These are phyloP conservation scores for Nephrotoma flavescens DNA, from an alignment of 2,888 invertebrate genomes.

Conservation along the genomic window DNA sequence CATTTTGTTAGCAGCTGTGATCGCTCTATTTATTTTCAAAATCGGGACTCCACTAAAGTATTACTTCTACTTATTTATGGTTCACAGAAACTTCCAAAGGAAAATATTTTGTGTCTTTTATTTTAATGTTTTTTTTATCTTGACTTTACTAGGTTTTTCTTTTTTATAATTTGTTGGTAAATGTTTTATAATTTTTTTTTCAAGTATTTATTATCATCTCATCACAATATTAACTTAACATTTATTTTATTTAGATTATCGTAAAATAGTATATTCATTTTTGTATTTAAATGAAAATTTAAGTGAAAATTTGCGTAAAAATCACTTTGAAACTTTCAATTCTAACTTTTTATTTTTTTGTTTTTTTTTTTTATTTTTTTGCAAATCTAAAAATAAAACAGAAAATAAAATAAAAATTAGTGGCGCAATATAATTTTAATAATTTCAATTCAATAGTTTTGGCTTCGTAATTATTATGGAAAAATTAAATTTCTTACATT, in stretches of 20 bases:
- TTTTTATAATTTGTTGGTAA: not conserved
- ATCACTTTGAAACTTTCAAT: conserved; percentile 1
- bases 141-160: not conserved
- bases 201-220: not conserved
- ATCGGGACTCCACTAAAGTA: not conserved
- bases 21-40: not conserved
- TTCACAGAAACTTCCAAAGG: not conserved
- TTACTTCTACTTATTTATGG: not conserved
- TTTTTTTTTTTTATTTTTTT: not conserved
- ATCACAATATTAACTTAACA: not conserved
- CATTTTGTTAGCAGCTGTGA: conserved; percentile 16
- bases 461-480: not conserved
- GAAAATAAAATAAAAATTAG: not conserved
- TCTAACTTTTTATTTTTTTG: not conserved
- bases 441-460: not conserved
- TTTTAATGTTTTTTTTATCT: not conserved
- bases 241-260: not conserved
- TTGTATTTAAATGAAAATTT: not conserved
- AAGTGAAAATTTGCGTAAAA: not conserved
- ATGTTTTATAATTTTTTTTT: not conserved
- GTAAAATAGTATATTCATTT: not conserved
- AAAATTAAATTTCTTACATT: not conserved
- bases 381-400: conserved; percentile 1
- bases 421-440: conserved; percentile 3
- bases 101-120: not conserved